A percentile compares a stretch with the other conserved stretches of the same genome.
These are phyloP conservation scores for Marisa cornuarietis DNA, from an alignment of 1,140 invertebrate genomes.

Conservation along the genomic window DNA sequence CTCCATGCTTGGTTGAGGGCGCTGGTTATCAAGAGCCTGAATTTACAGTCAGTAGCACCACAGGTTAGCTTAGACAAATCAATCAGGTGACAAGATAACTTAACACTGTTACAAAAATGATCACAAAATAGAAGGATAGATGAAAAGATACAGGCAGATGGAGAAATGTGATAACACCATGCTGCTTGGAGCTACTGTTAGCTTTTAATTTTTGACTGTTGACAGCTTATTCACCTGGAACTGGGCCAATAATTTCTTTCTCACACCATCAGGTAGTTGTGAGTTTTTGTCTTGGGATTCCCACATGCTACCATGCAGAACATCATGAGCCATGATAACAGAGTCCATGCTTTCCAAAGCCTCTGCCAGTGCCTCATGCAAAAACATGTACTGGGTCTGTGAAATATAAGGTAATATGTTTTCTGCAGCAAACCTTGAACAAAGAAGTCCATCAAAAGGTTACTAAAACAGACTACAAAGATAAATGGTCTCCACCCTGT, in stretches of 20 bases:
- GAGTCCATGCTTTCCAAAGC: constrained; percentile 7
- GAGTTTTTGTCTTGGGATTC: not conserved
- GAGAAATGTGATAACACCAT: no score
- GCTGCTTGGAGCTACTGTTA: no score
- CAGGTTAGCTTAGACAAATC: not conserved
- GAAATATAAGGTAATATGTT: no score
- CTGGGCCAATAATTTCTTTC: not conserved
- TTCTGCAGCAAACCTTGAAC: no score
- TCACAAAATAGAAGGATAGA: no score
- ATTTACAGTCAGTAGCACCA: not conserved
- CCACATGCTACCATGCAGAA: not conserved
- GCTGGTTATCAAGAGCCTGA: constrained; percentile 1
- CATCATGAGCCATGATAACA: not conserved
- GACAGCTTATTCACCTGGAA: constrained; percentile 27
- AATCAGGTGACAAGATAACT: no score
- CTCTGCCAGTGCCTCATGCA: constrained; percentile 26
- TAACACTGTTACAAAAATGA: no score
- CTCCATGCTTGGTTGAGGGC: not conserved
- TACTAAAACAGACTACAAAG: no score
- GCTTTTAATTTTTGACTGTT: constrained; percentile 10
- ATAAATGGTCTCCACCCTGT: no score
- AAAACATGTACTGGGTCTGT: constrained; percentile 31
- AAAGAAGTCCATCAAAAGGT: no score
- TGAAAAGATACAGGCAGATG: no score
- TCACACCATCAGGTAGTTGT: constrained; percentile 20